phyloP scores from a whole-genome alignment of 2,888 invertebrate genomes.

The Conistra vaccinii region DNA sequence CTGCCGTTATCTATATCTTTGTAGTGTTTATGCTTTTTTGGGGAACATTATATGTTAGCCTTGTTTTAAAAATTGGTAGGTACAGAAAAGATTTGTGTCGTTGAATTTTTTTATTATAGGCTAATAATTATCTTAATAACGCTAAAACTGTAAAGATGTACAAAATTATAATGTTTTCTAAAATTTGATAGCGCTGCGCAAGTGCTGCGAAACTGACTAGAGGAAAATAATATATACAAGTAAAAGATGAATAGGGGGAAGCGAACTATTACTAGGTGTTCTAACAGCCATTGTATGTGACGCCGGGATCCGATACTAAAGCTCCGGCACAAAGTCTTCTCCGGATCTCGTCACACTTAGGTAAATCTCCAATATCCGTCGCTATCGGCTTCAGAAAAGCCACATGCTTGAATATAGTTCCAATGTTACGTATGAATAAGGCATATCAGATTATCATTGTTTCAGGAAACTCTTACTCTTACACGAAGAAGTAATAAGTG shows the following conservation, averaged over 20 bases:
- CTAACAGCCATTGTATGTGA: constrained; percentile 79
- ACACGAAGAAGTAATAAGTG: constrained; percentile 22
- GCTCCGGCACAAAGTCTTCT: constrained; percentile 81
- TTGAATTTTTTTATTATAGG: no score
- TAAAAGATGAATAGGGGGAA: constrained; percentile 71
- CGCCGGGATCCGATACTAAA: constrained; percentile 77
- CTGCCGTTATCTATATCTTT: constrained; percentile 81
- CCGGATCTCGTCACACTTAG: constrained; percentile 86
- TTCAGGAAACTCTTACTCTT: constrained; percentile 38
- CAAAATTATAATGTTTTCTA: not conserved
- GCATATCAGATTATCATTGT: constrained; percentile 56
- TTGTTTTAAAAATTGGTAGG: not conserved
- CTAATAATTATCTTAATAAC: not conserved
- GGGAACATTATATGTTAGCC: not conserved
- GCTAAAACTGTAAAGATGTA: not conserved
- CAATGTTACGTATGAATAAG: constrained; percentile 66
- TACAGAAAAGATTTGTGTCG: not conserved
- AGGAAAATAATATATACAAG: constrained; percentile 38
- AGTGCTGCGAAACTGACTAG: constrained; percentile 29
- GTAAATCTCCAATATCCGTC: constrained; percentile 88
- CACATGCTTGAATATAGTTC: constrained; percentile 74
- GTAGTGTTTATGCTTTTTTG: constrained; percentile 74
- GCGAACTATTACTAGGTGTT: constrained; percentile 80
- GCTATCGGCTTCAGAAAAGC: constrained; percentile 80
- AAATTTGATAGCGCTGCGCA: not conserved